A percentile compares a stretch with the other conserved stretches of the same genome.
Conservation (phyloP, 2,888 invertebrate species). For the Tromatobia lineatoria region DNA sequence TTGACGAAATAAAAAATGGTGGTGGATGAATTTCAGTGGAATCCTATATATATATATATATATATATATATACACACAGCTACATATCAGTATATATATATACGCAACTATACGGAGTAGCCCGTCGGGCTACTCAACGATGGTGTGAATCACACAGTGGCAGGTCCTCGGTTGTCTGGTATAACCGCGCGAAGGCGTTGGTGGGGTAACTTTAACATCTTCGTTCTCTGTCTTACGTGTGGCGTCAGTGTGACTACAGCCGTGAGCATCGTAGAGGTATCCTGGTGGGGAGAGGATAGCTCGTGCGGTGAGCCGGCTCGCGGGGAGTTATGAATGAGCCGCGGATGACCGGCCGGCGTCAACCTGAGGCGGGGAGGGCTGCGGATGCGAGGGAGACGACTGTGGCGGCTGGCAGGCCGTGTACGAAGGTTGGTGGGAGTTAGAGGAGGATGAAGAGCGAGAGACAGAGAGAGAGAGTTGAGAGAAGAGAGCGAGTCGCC, state of each 20-base stretch:
- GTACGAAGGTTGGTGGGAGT: constrained; percentile 31
- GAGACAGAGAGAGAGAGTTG: constrained; percentile 25
- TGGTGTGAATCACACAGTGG: constrained; percentile 60
- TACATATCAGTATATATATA: too few species aligned
- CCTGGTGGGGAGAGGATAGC: constrained; percentile 51
- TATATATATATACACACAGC: too few species aligned
- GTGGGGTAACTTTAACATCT: constrained; percentile 59
- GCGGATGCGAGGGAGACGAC: constrained; percentile 32
- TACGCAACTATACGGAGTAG: background rate
- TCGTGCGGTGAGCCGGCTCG: constrained; percentile 59
- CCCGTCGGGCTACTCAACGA: constrained; percentile 41
- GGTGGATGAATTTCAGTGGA: too few species aligned
- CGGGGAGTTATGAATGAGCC: constrained; percentile 84
- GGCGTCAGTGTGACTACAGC: constrained; percentile 27
- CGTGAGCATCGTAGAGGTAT: constrained; percentile 33
- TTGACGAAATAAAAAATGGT: too few species aligned
- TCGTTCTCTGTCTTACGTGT: constrained; percentile 33
- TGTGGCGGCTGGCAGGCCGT: constrained; percentile 8
- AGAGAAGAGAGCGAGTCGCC: constrained; percentile 22
- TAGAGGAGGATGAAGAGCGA: constrained; percentile 53
- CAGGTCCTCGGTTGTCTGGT: constrained; percentile 65
- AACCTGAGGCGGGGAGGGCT: constrained; percentile 39
- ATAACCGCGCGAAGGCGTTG: constrained; percentile 51
- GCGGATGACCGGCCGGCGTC: constrained; percentile 65
- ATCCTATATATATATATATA: too few species aligned